Conservation (phyloP, 2,888 invertebrate genomes). For the Diplazon laetatorius region DNA sequence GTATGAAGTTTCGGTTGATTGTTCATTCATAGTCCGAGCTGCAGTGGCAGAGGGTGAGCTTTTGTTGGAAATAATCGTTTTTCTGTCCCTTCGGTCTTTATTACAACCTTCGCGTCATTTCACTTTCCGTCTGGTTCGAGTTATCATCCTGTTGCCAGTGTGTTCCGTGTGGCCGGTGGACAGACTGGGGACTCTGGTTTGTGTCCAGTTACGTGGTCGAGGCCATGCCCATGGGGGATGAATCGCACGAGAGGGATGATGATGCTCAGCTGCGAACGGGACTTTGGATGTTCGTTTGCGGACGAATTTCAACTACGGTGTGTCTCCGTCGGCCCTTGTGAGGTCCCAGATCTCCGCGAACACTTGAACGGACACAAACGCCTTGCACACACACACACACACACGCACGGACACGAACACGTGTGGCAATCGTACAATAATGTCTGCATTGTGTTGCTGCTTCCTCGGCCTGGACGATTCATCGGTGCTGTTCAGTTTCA, state of each 20-base stretch:
- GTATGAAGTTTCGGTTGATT: neutral
- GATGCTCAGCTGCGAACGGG: conserved; percentile 52
- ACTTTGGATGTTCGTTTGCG: conserved; percentile 51
- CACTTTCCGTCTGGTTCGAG: conserved; percentile 57
- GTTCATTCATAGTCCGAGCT: no score
- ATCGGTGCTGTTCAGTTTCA: neutral
- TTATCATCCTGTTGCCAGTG: conserved; percentile 50
- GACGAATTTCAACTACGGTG: neutral
- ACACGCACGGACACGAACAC: neutral
- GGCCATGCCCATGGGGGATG: conserved; percentile 60
- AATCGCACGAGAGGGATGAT: conserved; percentile 59
- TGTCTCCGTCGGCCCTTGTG: conserved; percentile 29
- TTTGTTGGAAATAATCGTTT: conserved; percentile 58
- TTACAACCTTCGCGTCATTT: conserved; percentile 34
- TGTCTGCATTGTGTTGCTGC: conserved; percentile 3
- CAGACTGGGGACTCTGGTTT: conserved; percentile 56
- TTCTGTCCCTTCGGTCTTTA: conserved; percentile 18
- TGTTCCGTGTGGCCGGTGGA: neutral
- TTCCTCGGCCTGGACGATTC: neutral
- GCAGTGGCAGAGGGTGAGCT: conserved; percentile 27
- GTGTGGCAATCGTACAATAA: neutral
- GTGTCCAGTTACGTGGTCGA: conserved; percentile 58
- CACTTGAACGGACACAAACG: conserved; percentile 14
- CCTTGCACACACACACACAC: neutral
- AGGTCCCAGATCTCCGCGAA: conserved; percentile 49